A percentile compares a stretch with the other conserved stretches of the same genome.
Conservation (phyloP, 2,888 invertebrate species). For the Orthosia cruda region DNA sequence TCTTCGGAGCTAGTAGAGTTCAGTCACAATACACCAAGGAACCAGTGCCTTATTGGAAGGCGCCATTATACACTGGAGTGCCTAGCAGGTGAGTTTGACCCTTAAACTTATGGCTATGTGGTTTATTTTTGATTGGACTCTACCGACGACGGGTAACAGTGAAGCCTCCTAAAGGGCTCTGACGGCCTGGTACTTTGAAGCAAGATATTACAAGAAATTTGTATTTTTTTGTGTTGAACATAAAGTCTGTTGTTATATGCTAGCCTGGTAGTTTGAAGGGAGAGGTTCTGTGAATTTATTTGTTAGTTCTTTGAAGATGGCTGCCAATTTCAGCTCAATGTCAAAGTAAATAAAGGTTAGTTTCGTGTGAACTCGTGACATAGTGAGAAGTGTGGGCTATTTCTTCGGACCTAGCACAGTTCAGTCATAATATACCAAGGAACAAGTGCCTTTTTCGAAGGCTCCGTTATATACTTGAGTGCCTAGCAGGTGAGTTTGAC, state of each 20-base stretch:
- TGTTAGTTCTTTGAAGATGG: too few species aligned
- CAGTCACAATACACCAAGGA: conserved; percentile 95
- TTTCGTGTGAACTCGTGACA: background rate
- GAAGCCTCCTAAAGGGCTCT: background rate
- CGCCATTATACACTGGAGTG: conserved; percentile 97
- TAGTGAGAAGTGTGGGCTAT: conserved; percentile 94
- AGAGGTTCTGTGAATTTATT: background rate
- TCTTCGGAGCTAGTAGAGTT: conserved; percentile 98
- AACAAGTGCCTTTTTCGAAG: conserved; percentile 98
- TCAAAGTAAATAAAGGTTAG: background rate
- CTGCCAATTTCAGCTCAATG: background rate
- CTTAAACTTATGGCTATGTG: accelerated
- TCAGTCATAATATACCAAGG: conserved; percentile 94
- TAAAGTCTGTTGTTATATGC: too few species aligned
- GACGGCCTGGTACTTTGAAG: background rate
- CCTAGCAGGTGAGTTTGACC: conserved; percentile 79
- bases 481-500: conserved; percentile 78
- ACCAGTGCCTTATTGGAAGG: conserved; percentile 98
- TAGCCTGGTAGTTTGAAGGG: conserved; percentile 2
- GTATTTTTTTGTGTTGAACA: too few species aligned
- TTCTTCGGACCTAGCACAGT: conserved; percentile 98
- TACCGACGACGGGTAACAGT: background rate
- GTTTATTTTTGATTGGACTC: background rate
- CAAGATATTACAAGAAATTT: background rate
- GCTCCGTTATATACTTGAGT: conserved; percentile 98